Evolutionary conservation across 2,113 vertebrate genomes (phyloP), one percentile per base, ranked within the genome.

Genomic region (Microcebus murinus): DNA sequence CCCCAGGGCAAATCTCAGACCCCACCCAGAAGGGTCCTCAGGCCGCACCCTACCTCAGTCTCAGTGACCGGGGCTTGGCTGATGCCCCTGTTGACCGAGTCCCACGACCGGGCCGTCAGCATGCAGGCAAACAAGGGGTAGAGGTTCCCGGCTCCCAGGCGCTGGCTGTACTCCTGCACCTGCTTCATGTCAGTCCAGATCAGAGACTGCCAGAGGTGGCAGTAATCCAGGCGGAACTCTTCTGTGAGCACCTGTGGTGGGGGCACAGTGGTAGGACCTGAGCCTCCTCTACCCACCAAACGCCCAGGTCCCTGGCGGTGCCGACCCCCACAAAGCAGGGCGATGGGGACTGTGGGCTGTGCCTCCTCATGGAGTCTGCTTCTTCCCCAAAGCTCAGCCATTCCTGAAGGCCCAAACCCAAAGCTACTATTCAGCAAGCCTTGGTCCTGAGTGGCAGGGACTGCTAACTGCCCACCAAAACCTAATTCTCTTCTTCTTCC

Each of bases 111-210:
- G 61, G 99, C 99, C 0, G 99, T 99, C 77, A 99, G 98, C 97
- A 99, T 99, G 71, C 99, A 99, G 86, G 99, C 99, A 0, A 99
- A 99, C 63, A 99, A 98, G 0, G 99, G 99, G 96, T 99, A 99
- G 61, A 99, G 97, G 13, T 99, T 99, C 8, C 99, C 99, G 0
- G 99, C 99, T 12, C 99, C 99, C 18, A 99, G 98, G 27, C 98
- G 98, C 80, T 97, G 99, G 98, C 99, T 99, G 96, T 99, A 99
- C 39, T 98, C 98, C 98, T 99, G 99, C 79, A 99, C 98, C 5
- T 96, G 98, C 83, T 99, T 97, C 99, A 99, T 99, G 96, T 99
- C 99, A 0, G 99, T 98, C 90, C 98, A 98, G 95, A 99, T 99
- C 95, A 99, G 98, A 52, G 99, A 98, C 98, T 99, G 99, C 99